Evolutionary conservation across 2,888 invertebrate species (phyloP), one percentile per base, ranked within the genome.

Genomic region (Aleiodes alternator): DNA sequence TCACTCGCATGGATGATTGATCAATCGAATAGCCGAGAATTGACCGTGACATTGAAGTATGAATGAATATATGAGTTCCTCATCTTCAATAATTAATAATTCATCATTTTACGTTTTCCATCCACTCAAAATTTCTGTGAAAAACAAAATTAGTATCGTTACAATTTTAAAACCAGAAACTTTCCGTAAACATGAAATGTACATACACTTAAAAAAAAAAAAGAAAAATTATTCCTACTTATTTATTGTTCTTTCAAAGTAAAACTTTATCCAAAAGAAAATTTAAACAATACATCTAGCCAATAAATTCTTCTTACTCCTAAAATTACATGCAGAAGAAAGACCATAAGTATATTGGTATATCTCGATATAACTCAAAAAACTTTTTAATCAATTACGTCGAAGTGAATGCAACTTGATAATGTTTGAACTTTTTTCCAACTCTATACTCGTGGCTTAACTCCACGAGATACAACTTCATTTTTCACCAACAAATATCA

Each of bases 381-480:
- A 64, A 64, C 64, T 64, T 64, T 64, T 64, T 64, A 64, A 64
- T 64, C 64, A 64, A 64, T 64, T 64, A 64, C 64, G 23, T 43
- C 48, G 64, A 16, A 64, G 64, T 64, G 64, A 43, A 64, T 64
- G 64, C 64, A 64, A 64, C 64, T 64, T 64, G 64, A 64, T 64
- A 64, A 64, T 64, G 43, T 64, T 64, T 43, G 11, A 64, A 64
- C 43, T 64, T 64, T 64, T 64, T 16, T 48, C 8, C 48, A 64
- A 64, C 64, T 64, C 43, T 23, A 23, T 23, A 61, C 34, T 38
- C 43, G 9, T 43, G 43, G 16, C 38, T 55, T 55, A 23, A 43
- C 55, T 56, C 48, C 43, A 16, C 43, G 43, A 64, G 16, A 48
- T 64, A 64, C 48, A n/a, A 43, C 5, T 64, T 48, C 64, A 64